phyloP scores from a whole-genome alignment of 1,140 invertebrate species.

The Pinna nobilis region DNA sequence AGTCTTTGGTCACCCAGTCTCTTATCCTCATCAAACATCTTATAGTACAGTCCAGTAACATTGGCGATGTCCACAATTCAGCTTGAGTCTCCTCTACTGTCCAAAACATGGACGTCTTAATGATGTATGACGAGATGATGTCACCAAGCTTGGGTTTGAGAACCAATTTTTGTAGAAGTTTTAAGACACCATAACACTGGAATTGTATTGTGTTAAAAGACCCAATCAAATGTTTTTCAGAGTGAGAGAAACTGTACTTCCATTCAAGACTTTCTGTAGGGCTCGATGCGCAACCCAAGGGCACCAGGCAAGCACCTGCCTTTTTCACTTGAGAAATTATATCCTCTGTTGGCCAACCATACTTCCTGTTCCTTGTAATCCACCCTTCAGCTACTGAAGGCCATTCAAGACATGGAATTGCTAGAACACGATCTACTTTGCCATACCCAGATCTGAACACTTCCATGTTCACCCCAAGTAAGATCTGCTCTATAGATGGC shows the following conservation, averaged over 20 bases:
- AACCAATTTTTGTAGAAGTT: not conserved
- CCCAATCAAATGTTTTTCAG: not conserved
- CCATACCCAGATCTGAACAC: too few relatives aligned
- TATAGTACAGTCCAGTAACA: not conserved
- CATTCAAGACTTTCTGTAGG: not conserved
- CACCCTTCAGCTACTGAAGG: not conserved
- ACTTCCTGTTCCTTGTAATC: not conserved
- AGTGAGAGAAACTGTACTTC: not conserved
- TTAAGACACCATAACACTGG: not conserved
- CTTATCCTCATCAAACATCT: not conserved
- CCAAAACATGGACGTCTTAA: not conserved
- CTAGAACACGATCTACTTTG: not conserved
- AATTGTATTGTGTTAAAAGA: not conserved
- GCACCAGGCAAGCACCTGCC: not conserved
- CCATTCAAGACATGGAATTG: not conserved
- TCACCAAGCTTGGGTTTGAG: not conserved
- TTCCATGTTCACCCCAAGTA: too few relatives aligned
- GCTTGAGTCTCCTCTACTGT: not conserved
- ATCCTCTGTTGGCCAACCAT: not conserved
- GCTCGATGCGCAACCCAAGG: not conserved
- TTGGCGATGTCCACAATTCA: not conserved
- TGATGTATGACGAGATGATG: constrained; percentile 1
- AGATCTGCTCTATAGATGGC: too few relatives aligned
- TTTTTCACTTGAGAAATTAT: not conserved
- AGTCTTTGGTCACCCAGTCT: too few relatives aligned